phyloP scores from a whole-genome alignment of 2,888 invertebrate genomes.

The Ectropis crepuscularia region DNA sequence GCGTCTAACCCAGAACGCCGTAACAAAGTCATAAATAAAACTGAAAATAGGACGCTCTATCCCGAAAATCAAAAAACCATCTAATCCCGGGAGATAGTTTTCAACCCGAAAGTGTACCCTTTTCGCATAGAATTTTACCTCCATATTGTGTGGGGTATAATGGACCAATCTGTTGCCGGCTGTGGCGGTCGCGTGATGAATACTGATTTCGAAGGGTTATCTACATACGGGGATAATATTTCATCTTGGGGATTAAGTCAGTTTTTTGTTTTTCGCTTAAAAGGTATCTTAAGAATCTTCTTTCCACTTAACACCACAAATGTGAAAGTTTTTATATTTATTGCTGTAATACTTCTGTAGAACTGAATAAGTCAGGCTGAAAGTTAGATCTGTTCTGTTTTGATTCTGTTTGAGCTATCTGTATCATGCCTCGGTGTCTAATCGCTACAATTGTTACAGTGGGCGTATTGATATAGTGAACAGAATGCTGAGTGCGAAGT shows the following conservation, averaged over 20 bases:
- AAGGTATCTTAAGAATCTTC: too few relatives aligned
- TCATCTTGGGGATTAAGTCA: conserved; percentile 12
- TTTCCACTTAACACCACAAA: too few relatives aligned
- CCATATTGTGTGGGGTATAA: conserved; percentile 44
- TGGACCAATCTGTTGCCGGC: conserved; percentile 44
- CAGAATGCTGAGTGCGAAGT: too few relatives aligned
- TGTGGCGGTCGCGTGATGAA: conserved; percentile 34
- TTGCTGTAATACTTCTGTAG: not conserved
- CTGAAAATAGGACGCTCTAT: conserved; percentile 6
- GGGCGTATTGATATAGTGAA: too few relatives aligned
- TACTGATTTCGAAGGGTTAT: conserved; percentile 32
- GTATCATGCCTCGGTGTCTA: too few relatives aligned
- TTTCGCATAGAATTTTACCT: conserved; percentile 27
- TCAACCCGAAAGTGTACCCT: conserved; percentile 24
- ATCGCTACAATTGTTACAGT: too few relatives aligned
- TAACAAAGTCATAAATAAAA: conserved; percentile 1
- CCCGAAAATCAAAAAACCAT: conserved; percentile 18
- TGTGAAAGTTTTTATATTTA: not conserved
- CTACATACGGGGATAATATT: conserved; percentile 18
- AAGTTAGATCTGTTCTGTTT: too few relatives aligned
- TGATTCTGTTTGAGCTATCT: too few relatives aligned
- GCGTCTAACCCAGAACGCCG: not conserved
- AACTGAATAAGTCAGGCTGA: not conserved
- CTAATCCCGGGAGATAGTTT: conserved; percentile 21
- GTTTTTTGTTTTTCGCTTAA: not conserved